Evolutionary conservation across 2,113 vertebrate genomes (phyloP).

Genomic region (Sapayoa aenigma): DNA sequence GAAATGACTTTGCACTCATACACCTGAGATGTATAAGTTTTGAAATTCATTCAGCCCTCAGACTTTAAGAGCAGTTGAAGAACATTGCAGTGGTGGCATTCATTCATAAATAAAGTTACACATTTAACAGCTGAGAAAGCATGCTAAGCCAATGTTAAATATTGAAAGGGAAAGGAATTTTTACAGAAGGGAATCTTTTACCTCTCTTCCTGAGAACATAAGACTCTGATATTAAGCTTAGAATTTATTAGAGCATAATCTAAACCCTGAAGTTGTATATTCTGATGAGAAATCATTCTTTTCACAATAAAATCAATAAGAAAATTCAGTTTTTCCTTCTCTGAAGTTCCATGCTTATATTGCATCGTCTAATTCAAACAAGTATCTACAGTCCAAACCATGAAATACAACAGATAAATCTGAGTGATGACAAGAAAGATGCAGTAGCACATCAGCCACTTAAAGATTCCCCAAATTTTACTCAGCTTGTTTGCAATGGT

Average conservation of each 20-base stretch:
- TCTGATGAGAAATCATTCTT: not conserved
- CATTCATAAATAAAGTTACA: slow-evolving; percentile 32
- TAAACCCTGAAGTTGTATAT: not conserved
- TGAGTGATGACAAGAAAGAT: not conserved
- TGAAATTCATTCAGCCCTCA: slow-evolving; percentile 38
- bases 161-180: not conserved
- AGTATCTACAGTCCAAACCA: not conserved
- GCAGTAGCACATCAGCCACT: not conserved
- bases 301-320: not conserved
- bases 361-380: not conserved
- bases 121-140: not conserved
- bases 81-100: slow-evolving; percentile 33
- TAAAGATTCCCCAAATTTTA: not conserved
- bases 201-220: not conserved
- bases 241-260: not conserved
- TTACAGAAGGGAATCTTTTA: not conserved
- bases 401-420: not conserved
- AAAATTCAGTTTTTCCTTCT: not conserved
- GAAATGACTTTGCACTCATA: not conserved
- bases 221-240: not conserved
- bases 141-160: not conserved
- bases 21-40: not conserved
- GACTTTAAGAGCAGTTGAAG: slow-evolving; percentile 8
- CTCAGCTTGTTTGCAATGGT: not conserved
- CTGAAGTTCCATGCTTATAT: not conserved